phyloP scores from a whole-genome alignment of 1,140 invertebrate species.

The Drosophila paulistorum region DNA sequence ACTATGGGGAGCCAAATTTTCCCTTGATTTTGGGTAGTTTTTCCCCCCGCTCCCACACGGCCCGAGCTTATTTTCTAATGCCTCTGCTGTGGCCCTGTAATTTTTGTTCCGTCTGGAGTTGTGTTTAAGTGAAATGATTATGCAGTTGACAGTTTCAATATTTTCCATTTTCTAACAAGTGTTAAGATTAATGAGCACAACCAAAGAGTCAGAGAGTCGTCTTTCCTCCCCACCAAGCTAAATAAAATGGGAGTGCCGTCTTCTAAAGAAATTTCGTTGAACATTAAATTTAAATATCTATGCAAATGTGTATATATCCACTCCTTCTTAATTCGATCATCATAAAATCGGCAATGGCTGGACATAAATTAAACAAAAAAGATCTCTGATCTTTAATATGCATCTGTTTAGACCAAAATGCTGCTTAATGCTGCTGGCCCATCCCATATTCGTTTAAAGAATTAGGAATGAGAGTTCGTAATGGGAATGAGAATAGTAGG shows the following conservation, averaged over 20 bases:
- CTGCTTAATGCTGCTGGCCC: not conserved
- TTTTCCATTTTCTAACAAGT: conserved; percentile 54
- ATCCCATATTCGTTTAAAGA: not conserved
- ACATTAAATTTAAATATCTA: conserved; percentile 4
- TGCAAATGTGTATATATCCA: not conserved
- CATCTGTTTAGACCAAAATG: conserved; percentile 23
- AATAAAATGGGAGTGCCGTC: too few species aligned
- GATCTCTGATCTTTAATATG: conserved; percentile 45
- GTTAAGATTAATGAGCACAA: conserved; percentile 59
- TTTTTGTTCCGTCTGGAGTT: conserved; percentile 36
- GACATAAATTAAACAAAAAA: conserved; percentile 52
- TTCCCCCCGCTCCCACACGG: not conserved
- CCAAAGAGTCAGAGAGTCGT: too few species aligned
- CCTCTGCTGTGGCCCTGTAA: conserved; percentile 55
- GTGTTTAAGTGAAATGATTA: conserved; percentile 51
- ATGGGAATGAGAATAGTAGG: too few species aligned
- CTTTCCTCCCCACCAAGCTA: too few species aligned
- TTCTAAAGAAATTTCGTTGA: too few species aligned
- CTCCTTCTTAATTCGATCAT: conserved; percentile 21
- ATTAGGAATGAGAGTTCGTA: too few species aligned
- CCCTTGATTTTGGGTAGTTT: conserved; percentile 15
- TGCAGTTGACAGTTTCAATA: conserved; percentile 73
- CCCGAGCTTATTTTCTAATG: too few species aligned
- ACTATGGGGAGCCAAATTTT: not conserved
- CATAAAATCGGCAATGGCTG: conserved; percentile 56